Base-by-base conservation (phyloP, 23 tunicate genomes). In the Corella eumyota region DNA sequence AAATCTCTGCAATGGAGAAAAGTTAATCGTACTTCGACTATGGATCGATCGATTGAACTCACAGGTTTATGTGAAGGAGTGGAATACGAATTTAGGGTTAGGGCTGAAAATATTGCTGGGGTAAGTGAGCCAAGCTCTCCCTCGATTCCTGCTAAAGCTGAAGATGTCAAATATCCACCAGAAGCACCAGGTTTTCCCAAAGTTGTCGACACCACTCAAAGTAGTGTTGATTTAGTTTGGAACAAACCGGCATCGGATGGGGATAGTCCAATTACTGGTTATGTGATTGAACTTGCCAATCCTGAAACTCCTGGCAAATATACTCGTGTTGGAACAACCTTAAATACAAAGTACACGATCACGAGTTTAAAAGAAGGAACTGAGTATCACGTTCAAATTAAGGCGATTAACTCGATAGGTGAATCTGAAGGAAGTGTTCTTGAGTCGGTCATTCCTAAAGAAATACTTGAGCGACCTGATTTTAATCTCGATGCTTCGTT, bases 171-270 rank as follows among this genome's bases (percentile, higher is more conserved):
- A 50, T 73, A 74, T 47, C 87, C 98, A 29, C 98, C 98, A 34
- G 90, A 79, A 20, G 87, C 98, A 37, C 98, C 98, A 61, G 88
- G 76, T 9, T 79, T 79, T 50, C 92, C 98, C 19, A 90, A 90
- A 65, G 67, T 71, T 1, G 67, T 56, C 19, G 88, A 78, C 60
- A 82, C 72, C 24, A 92, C 88, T 0, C 58, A 61, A 50, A 75
- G 72, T 45, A 69, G 80, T 23, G 86, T 76, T 5, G 81, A 70
- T 23, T 31, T 92, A 20, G 37, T 55, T 13, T 92, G 98, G 98
- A 69, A 73, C 5, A 83, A 82, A 50, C 98, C 98, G 21, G 82
- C 93, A 32, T 76, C 83, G 52, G 98, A 92, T 56, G 98, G 98
- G 2, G 98, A 95, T 61, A 70, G 78, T 32, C 77, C 79, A 35